Base-by-base conservation (phyloP, 2,888 invertebrate species). In the Tupiocoris notatus region DNA sequence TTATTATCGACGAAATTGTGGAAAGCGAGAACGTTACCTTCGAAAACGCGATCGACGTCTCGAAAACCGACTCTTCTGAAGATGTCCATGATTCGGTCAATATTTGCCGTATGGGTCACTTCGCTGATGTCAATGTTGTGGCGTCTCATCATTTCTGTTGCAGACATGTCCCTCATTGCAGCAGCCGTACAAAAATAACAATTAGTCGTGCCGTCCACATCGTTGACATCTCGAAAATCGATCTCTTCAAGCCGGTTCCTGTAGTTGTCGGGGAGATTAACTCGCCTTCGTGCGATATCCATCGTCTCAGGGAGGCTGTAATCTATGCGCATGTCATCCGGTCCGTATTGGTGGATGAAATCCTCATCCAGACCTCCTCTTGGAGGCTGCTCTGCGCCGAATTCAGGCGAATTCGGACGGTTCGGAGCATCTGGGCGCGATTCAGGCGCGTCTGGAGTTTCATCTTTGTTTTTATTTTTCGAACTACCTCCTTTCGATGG, bases 151-250 rank as follows among this genome's bases (percentile, higher is more conserved):
- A 70, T 21, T 23, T 70, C 59, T 7, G 70, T 70, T 2, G 70
- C 70, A 0, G 70, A 70, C 70, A 70, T 70, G 61, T 70, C 70
- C 54, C 70, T 58, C 70, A 70, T 70, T 12, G 70, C 70, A 2
- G 70, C 70, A 12, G 70, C 70, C 7, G 70, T 70, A 17, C 70
- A 70, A 24, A 70, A 70, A 20, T 70, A 70, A 12, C 70, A 70
- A 58, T 70, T 70, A 1, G 70, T 70, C 12, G 70, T 70, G 16
- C 70, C 70, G 54, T 70, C 70, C 9, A 70, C 70, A 12, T 70
- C 70, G 61, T 70, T 70, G 59, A 70, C 70, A 70, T 70, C 70
- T 17, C 70, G 12, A 59, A 70, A 70, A 39, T 70, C 70, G 23
- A 70, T 58, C 3, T 22, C 24, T 25, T 70, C 70, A 16, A 70